A percentile compares a stretch with the other conserved stretches of the same genome.
These are phyloP conservation scores for Esperia sulphurella DNA, from an alignment of 2,888 invertebrate genomes.

Conservation along the genomic window DNA sequence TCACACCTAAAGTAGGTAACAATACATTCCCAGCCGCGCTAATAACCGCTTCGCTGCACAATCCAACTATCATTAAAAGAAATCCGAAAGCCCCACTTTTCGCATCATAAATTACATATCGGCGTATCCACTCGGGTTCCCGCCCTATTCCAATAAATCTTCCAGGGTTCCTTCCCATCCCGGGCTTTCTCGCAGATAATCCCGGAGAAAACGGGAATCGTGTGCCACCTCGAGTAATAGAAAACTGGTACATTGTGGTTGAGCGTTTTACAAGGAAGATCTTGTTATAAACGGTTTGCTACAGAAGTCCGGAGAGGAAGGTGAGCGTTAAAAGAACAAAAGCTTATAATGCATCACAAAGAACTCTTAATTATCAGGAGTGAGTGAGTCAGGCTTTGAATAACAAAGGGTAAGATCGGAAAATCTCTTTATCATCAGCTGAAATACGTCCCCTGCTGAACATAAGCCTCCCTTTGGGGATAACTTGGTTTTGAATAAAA, in stretches of 20 bases:
- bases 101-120: conserved; percentile 54
- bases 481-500: too few species aligned
- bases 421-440: too few species aligned
- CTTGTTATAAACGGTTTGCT: neutral
- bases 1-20: neutral
- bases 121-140: conserved; percentile 32
- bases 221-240: conserved; percentile 6
- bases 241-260: neutral
- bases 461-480: too few species aligned
- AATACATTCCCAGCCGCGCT: conserved; percentile 9
- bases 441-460: too few species aligned
- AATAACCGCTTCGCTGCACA: conserved; percentile 25
- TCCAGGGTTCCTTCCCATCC: conserved; percentile 25
- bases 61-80: conserved; percentile 37
- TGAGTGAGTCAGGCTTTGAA: too few species aligned
- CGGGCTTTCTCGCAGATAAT: conserved; percentile 24
- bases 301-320: neutral
- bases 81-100: conserved; percentile 44
- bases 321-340: too few species aligned
- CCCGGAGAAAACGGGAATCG: conserved; percentile 13
- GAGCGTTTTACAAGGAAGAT: neutral
- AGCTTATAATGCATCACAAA: too few species aligned
- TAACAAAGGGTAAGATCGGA: too few species aligned
- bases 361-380: too few species aligned
- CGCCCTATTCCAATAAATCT: conserved; percentile 39